A percentile compares a stretch with the other conserved stretches of the same genome.
These are phyloP conservation scores for Aplochiton taeniatus DNA, from an alignment of 2,797 vertebrate species.

Conservation along the genomic window DNA sequence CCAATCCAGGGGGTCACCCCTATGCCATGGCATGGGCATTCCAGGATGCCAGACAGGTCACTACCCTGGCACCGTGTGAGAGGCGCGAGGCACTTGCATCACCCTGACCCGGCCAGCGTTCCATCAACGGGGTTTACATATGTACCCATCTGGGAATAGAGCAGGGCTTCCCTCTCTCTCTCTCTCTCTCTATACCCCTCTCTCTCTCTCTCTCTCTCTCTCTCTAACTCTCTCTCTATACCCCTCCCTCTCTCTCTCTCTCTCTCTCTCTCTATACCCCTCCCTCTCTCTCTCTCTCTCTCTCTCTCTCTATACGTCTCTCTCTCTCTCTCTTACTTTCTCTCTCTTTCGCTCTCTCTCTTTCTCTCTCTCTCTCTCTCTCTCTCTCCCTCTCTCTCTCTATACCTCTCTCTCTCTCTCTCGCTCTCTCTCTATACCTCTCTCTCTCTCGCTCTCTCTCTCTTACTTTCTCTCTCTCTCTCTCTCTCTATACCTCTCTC, in stretches of 20 bases:
- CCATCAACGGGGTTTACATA: constrained; percentile 53
- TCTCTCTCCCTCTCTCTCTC: not conserved
- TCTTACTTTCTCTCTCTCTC: constrained; percentile 4
- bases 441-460: constrained; percentile 23
- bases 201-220: not conserved
- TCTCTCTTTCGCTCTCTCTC: not conserved
- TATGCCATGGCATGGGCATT: no score
- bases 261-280: not conserved
- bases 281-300: constrained; percentile 3
- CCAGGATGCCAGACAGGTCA: no score
- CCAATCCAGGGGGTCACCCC: no score
- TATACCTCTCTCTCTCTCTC: not conserved
- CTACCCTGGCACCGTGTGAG: constrained; percentile 27
- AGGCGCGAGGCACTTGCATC: constrained; percentile 40
- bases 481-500: not conserved
- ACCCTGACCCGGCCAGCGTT: constrained; percentile 48
- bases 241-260: not conserved
- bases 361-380: not conserved
- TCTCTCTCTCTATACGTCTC: constrained; percentile 40
- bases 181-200: constrained; percentile 4
- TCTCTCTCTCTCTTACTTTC: not conserved
- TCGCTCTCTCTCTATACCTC: constrained; percentile 22
- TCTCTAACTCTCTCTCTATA: not conserved
- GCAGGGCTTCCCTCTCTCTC: constrained; percentile 16
- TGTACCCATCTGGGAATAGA: constrained; percentile 57